Conservation (phyloP, 2,797 vertebrate species). For the Tinamus major region DNA sequence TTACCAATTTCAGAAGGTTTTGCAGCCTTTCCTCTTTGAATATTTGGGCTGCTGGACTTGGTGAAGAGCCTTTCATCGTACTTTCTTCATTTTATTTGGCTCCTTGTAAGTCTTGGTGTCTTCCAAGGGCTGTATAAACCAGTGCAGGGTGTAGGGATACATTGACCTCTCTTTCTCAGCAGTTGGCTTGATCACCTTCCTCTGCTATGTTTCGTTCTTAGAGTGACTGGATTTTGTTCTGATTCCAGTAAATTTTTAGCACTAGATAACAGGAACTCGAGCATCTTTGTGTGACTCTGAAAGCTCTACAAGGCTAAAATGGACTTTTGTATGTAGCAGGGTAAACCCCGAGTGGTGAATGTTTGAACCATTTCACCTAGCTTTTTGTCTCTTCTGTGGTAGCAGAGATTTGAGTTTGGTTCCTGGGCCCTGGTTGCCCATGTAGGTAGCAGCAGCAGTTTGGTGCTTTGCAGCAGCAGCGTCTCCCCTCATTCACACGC, state of each 20-base stretch:
- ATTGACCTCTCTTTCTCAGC: slow-evolving; percentile 14
- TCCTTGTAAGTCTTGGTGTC: background rate
- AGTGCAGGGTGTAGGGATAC: background rate
- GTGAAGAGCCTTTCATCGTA: background rate
- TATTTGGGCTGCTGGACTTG: background rate
- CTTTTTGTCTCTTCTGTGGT: background rate
- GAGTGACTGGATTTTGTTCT: background rate
- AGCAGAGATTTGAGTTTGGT: background rate
- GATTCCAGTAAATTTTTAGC: slow-evolving; percentile 13
- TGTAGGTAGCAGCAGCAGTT: background rate
- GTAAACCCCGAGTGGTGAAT: background rate
- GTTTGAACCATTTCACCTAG: background rate
- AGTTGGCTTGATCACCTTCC: background rate
- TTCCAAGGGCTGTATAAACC: background rate
- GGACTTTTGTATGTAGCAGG: background rate
- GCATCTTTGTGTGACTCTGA: background rate
- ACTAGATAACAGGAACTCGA: background rate
- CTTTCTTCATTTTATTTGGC: background rate
- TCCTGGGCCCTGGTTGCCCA: background rate
- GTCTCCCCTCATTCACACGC: background rate
- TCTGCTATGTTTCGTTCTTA: background rate
- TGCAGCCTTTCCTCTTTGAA: background rate
- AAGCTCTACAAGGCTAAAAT: background rate
- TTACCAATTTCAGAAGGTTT: background rate
- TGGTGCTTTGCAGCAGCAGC: background rate